These are phyloP conservation scores for Empidonax alnorum DNA, from an alignment of 2,113 vertebrate genomes.

Conservation along the genomic window DNA sequence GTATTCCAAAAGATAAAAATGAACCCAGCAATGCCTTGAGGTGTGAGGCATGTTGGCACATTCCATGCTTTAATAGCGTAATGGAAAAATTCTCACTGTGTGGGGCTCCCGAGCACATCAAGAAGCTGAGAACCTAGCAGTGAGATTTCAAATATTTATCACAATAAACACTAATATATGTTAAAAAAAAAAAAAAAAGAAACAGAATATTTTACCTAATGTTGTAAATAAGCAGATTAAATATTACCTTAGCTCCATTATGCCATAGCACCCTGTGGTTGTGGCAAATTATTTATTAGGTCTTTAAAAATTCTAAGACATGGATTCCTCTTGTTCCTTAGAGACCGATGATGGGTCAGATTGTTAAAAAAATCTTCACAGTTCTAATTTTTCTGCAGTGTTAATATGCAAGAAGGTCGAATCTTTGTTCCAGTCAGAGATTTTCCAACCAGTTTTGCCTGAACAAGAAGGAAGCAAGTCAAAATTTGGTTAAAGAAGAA, in stretches of 20 bases:
- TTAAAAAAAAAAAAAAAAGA: not conserved
- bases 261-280: slow-evolving; percentile 18
- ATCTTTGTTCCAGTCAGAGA: not conserved
- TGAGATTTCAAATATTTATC: slow-evolving; percentile 2
- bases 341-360: not conserved
- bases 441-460: slow-evolving; percentile 13
- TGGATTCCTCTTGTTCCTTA: not conserved
- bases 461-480: not conserved
- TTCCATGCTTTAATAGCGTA: slow-evolving; percentile 53
- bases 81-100: slow-evolving; percentile 59
- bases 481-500: not conserved
- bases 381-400: not conserved
- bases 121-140: not conserved
- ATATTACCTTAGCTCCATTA: not conserved
- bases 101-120: slow-evolving; percentile 24
- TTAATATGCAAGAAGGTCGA: not conserved
- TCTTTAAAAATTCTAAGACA: slow-evolving; percentile 53
- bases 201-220: not conserved
- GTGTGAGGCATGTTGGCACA: slow-evolving; percentile 45
- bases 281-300: slow-evolving; percentile 56
- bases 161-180: not conserved
- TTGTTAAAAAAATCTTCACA: slow-evolving; percentile 12
- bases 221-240: slow-evolving; percentile 41
- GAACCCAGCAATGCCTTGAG: slow-evolving; percentile 65
- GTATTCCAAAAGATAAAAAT: slow-evolving; percentile 69